These are phyloP conservation scores for Ceuthmochares aereus DNA, from an alignment of 2,113 vertebrate genomes.

Conservation along the genomic window DNA sequence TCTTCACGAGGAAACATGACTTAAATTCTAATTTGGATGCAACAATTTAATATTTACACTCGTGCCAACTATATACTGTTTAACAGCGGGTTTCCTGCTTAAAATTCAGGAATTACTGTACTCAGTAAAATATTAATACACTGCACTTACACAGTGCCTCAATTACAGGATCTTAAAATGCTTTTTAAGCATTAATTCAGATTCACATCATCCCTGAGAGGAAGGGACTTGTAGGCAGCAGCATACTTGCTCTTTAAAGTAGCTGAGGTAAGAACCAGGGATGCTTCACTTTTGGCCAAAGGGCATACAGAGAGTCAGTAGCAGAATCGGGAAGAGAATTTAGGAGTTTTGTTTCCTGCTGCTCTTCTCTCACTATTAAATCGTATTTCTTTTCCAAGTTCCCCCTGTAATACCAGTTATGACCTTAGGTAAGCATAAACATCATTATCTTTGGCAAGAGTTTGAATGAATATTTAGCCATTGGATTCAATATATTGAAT, in stretches of 20 bases:
- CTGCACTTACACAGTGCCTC: slow-evolving; percentile 4
- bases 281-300: not conserved
- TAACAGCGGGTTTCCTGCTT: slow-evolving; percentile 1
- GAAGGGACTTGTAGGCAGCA: not conserved
- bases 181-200: slow-evolving; percentile 39
- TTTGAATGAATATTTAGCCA: not conserved
- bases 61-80: not conserved
- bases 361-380: not conserved
- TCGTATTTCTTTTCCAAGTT: not conserved
- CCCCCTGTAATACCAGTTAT: not conserved
- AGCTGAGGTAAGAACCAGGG: not conserved
- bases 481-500: not conserved
- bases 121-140: slow-evolving; percentile 56
- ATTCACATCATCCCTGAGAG: not conserved
- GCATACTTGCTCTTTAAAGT: not conserved
- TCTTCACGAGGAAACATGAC: not conserved
- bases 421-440: not conserved
- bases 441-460: not conserved
- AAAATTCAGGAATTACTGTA: slow-evolving; percentile 41
- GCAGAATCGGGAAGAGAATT: not conserved
- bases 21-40: slow-evolving; percentile 16
- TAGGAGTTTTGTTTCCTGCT: not conserved
- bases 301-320: not conserved
- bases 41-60: slow-evolving; percentile 44
- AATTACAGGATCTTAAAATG: slow-evolving; percentile 48